Evolutionary conservation across 1,140 invertebrate genomes (phyloP).

Genomic region (Ericerus pela): DNA sequence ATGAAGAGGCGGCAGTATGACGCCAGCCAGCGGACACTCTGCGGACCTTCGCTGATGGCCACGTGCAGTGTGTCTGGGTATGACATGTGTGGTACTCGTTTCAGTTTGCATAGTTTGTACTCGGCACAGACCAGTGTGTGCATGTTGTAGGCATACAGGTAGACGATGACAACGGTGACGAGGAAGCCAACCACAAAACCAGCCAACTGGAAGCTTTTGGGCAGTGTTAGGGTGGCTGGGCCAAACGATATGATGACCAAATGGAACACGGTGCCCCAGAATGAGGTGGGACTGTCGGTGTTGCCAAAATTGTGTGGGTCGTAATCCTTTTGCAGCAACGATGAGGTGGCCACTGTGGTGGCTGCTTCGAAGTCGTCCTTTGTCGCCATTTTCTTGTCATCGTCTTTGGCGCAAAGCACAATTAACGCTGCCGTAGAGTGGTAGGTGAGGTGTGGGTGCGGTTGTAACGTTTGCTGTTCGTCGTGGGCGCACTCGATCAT

Average conservation of each 20-base stretch:
- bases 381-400: too few species aligned
- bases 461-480: too few species aligned
- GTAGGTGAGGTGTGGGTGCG: too few species aligned
- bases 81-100: conserved; percentile 4
- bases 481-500: too few species aligned
- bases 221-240: conserved; percentile 42
- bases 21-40: not conserved
- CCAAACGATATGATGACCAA: conserved; percentile 39
- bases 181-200: conserved; percentile 36
- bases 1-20: not conserved
- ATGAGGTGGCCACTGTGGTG: too few species aligned
- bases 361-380: too few species aligned
- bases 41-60: not conserved
- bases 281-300: conserved; percentile 23
- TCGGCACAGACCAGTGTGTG: conserved; percentile 30
- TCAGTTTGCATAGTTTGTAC: conserved; percentile 10
- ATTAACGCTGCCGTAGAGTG: too few species aligned
- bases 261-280: conserved; percentile 34
- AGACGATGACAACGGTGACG: conserved; percentile 31
- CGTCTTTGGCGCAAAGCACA: too few species aligned
- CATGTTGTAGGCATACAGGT: conserved; percentile 35
- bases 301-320: not conserved
- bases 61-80: conserved; percentile 9
- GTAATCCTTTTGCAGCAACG: too few species aligned
- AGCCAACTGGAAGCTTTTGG: conserved; percentile 39